Conservation (phyloP, 2,888 invertebrate species). For the Cerceris rybyensis region DNA sequence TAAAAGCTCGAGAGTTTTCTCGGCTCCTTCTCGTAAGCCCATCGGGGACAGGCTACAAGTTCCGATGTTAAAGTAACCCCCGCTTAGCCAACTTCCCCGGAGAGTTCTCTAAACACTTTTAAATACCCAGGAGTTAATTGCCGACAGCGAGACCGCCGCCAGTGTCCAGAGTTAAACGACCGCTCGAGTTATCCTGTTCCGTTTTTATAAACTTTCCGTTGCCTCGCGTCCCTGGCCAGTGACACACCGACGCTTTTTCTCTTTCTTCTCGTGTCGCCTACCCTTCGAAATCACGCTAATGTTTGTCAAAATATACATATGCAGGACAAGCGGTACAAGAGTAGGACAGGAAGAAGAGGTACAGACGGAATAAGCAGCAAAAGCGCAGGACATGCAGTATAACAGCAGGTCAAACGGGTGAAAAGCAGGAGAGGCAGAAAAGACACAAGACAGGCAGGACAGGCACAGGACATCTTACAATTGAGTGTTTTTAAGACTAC, state of each 20-base stretch:
- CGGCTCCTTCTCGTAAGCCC: slow-evolving; percentile 11
- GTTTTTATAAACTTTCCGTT: slow-evolving; percentile 5
- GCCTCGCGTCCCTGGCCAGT: background rate
- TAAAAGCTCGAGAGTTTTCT: slow-evolving; percentile 38
- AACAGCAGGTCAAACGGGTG: too few relatives aligned
- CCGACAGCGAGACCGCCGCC: slow-evolving; percentile 15
- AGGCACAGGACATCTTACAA: too few relatives aligned
- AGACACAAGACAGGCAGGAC: too few relatives aligned
- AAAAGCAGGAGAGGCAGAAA: too few relatives aligned
- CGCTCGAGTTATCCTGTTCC: slow-evolving; percentile 9
- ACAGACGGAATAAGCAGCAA: background rate
- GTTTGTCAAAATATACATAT: background rate
- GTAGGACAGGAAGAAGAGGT: background rate
- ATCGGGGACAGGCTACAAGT: slow-evolving; percentile 20
- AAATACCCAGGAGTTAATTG: slow-evolving; percentile 58
- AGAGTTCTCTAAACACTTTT: slow-evolving; percentile 49
- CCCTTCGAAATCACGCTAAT: background rate
- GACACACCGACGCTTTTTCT: slow-evolving; percentile 18
- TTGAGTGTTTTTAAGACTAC: too few relatives aligned
- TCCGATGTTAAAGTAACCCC: slow-evolving; percentile 41
- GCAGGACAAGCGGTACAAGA: background rate
- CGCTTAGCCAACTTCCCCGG: background rate
- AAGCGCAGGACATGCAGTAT: too few relatives aligned
- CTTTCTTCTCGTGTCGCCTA: background rate
- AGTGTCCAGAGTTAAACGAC: slow-evolving; percentile 36